Evolutionary conservation across 2,888 invertebrate genomes (phyloP).

Genomic region (Drosophila falleni): DNA sequence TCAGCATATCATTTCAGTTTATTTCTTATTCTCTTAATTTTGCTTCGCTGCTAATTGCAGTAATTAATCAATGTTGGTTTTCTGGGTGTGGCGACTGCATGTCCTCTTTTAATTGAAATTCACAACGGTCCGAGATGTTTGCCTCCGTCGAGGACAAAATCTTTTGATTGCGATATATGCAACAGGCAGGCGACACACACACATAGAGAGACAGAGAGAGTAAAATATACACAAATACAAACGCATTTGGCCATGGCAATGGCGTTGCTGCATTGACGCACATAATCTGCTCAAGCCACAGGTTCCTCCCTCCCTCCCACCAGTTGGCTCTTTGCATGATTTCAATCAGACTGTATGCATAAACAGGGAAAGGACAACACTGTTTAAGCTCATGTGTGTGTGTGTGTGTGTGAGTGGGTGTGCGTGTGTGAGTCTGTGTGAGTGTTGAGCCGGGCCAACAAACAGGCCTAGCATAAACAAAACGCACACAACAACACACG

Average conservation of each 20-base stretch:
- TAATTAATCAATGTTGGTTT: slow-evolving; percentile 62
- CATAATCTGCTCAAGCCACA: slow-evolving; percentile 52
- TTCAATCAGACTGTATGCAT: slow-evolving; percentile 71
- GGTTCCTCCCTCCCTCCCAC: slow-evolving; percentile 24
- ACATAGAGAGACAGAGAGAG: slow-evolving; percentile 2
- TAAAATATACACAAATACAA: background rate
- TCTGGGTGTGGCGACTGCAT: slow-evolving; percentile 16
- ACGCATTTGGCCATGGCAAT: slow-evolving; percentile 51
- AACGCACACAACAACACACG: slow-evolving; percentile 32
- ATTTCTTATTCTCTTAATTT: slow-evolving; percentile 14
- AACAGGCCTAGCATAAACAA: slow-evolving; percentile 72
- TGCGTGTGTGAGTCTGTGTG: slow-evolving; percentile 25
- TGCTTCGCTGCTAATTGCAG: slow-evolving; percentile 54
- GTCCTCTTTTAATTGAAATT: slow-evolving; percentile 42
- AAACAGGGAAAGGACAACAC: slow-evolving; percentile 55
- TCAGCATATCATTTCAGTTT: slow-evolving; percentile 4
- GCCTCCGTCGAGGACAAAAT: slow-evolving; percentile 7
- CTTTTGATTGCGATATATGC: slow-evolving; percentile 39
- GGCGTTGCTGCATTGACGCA: slow-evolving; percentile 60
- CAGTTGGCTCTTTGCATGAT: slow-evolving; percentile 35
- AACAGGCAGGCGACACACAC: slow-evolving; percentile 44
- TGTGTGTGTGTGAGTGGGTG: slow-evolving; percentile 20
- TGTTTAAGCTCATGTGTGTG: slow-evolving; percentile 11
- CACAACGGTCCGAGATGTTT: slow-evolving; percentile 10
- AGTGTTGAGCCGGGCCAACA: slow-evolving; percentile 68